A percentile compares a stretch with the other conserved stretches of the same genome.
Evolutionary conservation across 2,888 invertebrate genomes (phyloP).

Genomic region (Encarsia formosa): DNA sequence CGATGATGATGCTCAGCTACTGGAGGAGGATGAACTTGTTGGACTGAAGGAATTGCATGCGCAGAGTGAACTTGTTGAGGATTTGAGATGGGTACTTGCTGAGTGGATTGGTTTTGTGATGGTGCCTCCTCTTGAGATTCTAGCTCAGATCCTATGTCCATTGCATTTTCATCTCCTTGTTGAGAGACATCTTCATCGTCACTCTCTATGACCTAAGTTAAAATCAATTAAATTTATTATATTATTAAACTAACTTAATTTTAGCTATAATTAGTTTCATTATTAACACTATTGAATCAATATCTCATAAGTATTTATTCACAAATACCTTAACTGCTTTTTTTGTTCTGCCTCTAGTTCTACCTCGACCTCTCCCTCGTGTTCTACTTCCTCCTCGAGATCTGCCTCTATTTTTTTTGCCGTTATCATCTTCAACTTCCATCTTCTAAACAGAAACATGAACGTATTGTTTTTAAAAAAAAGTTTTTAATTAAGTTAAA

Average conservation of each 20-base stretch:
- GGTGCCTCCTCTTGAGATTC: conserved; percentile 36
- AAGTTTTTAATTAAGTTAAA: not conserved
- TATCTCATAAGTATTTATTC: not conserved
- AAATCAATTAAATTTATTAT: conserved; percentile 1
- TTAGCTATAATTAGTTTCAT: not conserved
- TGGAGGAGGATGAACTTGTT: conserved; percentile 26
- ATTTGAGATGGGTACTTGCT: conserved; percentile 8
- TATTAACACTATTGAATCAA: not conserved
- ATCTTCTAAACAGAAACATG: conserved; percentile 8
- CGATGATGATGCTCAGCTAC: not conserved
- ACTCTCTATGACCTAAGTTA: conserved; percentile 48
- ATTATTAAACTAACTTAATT: not conserved
- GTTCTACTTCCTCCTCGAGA: conserved; percentile 75
- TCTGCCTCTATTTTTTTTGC: conserved; percentile 66
- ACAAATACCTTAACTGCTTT: conserved; percentile 65
- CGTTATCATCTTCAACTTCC: conserved; percentile 51
- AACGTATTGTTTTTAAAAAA: not conserved
- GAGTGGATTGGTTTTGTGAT: conserved; percentile 7
- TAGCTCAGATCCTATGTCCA: conserved; percentile 37
- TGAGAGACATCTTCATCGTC: conserved; percentile 52
- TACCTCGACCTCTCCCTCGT: conserved; percentile 54
- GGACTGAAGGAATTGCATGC: conserved; percentile 27
- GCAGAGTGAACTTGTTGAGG: conserved; percentile 30
- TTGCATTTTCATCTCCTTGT: conserved; percentile 39
- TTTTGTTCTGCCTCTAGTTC: conserved; percentile 66